phyloP scores from a whole-genome alignment of 2,113 vertebrate species.

The Otocyon megalotis region DNA sequence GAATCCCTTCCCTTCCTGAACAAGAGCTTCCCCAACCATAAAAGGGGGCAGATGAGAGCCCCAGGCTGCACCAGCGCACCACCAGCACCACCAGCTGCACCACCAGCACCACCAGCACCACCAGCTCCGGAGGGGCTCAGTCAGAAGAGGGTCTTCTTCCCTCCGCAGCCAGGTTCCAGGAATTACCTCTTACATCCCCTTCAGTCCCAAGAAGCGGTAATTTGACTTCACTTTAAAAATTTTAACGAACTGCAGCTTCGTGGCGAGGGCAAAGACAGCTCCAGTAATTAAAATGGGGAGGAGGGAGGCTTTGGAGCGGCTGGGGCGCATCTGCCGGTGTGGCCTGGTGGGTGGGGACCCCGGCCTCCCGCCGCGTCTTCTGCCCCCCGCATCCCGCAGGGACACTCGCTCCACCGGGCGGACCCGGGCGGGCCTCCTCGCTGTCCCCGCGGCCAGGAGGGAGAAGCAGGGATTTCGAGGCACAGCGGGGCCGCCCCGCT shows the following conservation, averaged over 20 bases:
- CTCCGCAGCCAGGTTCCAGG: background rate
- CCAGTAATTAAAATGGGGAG: background rate
- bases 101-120: no score
- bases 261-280: background rate
- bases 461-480: background rate
- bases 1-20: background rate
- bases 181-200: background rate
- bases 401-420: background rate
- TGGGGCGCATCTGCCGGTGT: accelerated
- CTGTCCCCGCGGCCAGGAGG: background rate
- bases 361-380: background rate
- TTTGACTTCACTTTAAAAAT: background rate
- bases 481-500: background rate
- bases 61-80: background rate
- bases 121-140: background rate
- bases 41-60: background rate
- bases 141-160: accelerated
- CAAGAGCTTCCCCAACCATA: background rate
- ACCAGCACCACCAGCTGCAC: no score
- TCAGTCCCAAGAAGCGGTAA: background rate
- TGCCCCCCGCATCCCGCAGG: background rate
- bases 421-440: background rate
- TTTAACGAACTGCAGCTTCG: background rate
- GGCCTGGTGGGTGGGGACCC: background rate
- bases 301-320: background rate